A percentile compares a stretch with the other conserved stretches of the same genome.
phyloP scores from a whole-genome alignment of 2,113 vertebrate species.

The Penelope pileata region DNA sequence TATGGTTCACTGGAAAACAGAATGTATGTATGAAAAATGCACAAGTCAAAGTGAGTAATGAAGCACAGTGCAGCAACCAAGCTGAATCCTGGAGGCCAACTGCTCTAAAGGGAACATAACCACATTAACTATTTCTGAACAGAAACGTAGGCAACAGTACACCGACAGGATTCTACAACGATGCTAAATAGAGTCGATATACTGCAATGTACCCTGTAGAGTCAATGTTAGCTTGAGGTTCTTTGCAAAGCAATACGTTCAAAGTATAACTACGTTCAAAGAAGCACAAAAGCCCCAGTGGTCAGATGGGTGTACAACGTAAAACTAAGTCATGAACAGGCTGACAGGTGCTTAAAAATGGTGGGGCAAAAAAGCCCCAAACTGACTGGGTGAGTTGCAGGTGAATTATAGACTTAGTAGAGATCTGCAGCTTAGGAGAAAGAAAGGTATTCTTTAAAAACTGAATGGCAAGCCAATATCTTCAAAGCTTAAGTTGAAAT shows the following conservation, averaged over 20 bases:
- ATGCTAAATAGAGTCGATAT: neutral
- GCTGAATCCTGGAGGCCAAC: neutral
- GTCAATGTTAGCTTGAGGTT: neutral
- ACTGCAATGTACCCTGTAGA: rapidly evolving
- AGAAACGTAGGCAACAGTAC: neutral
- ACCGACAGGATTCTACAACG: neutral
- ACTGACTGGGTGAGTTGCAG: neutral
- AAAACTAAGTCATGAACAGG: neutral
- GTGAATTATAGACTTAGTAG: neutral
- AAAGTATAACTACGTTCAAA: neutral
- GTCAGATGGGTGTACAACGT: neutral
- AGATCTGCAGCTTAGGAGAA: neutral
- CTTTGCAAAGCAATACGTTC: neutral
- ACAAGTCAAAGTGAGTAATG: neutral
- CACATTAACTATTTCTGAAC: neutral
- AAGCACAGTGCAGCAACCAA: neutral
- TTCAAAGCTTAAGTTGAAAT: neutral
- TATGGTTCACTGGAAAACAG: neutral
- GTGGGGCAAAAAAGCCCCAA: neutral
- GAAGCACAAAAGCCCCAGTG: rapidly evolving
- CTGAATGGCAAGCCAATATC: neutral
- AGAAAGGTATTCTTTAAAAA: neutral
- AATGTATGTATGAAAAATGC: neutral
- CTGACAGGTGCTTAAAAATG: neutral
- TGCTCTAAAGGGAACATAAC: neutral